These are phyloP conservation scores for Unio pictorum DNA, from an alignment of 2,888 invertebrate species.

Conservation along the genomic window DNA sequence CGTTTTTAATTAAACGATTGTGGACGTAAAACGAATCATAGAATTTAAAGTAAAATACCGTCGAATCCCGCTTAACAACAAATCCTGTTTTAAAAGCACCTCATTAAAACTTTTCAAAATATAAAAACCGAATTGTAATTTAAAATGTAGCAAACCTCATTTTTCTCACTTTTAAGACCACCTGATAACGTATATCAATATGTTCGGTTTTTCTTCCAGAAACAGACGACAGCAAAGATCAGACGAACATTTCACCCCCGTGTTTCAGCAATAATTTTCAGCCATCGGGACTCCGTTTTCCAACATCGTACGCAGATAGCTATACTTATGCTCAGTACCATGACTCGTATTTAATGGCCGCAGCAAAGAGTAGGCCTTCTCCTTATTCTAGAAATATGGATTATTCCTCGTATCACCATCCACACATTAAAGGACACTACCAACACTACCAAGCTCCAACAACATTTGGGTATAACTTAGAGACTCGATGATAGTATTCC, in stretches of 20 bases:
- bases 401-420: constrained; percentile 59
- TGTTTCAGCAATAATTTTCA: background rate
- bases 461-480: constrained; percentile 33
- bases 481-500: constrained; percentile 20
- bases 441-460: constrained; percentile 28
- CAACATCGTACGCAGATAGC: constrained; percentile 46
- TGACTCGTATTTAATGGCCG: constrained; percentile 58
- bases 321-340: constrained; percentile 58
- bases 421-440: constrained; percentile 62
- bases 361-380: constrained; percentile 53
- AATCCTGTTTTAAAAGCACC: no score
- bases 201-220: constrained; percentile 9
- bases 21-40: no score
- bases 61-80: no score
- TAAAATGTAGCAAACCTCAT: no score
- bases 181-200: no score
- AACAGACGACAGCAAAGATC: constrained; percentile 33
- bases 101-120: no score
- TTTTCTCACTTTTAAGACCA: no score
- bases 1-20: no score
- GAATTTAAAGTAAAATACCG: no score
- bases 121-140: no score
- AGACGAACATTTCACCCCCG: constrained; percentile 18
- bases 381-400: constrained; percentile 64
- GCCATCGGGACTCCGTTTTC: constrained; percentile 36